These are phyloP conservation scores for Sebastes vulpes DNA, from an alignment of 2,797 vertebrate species.

Conservation along the genomic window DNA sequence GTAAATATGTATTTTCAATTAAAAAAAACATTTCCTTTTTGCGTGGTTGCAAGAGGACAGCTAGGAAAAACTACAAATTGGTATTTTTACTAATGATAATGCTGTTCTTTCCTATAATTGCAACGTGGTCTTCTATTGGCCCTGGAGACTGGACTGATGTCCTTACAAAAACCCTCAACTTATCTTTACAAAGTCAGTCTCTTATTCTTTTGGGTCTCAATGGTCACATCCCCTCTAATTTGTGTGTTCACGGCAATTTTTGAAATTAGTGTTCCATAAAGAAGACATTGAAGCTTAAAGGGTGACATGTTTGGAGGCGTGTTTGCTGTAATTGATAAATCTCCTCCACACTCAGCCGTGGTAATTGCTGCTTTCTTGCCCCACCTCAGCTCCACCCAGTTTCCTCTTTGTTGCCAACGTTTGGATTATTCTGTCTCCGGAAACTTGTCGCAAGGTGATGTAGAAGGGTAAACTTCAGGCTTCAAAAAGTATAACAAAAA, in stretches of 20 bases:
- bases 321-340: constrained; percentile 5
- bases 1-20: background rate
- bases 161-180: background rate
- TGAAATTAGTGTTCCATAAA: background rate
- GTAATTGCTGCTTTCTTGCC: background rate
- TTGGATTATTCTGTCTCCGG: background rate
- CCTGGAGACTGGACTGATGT: background rate
- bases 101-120: background rate
- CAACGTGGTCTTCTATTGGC: background rate
- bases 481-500: background rate
- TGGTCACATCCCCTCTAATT: background rate
- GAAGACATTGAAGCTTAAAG: background rate
- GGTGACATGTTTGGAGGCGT: constrained; percentile 2
- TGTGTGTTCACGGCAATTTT: background rate
- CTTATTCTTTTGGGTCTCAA: background rate
- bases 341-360: background rate
- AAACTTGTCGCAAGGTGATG: background rate
- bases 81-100: background rate
- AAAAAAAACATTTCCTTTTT: background rate
- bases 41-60: background rate
- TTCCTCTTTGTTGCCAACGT: background rate
- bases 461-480: background rate
- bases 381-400: background rate
- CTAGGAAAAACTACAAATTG: background rate
- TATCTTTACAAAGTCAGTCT: background rate